Evolutionary conservation across 2,113 vertebrate species (phyloP).

Genomic region (Thomomys bottae): DNA sequence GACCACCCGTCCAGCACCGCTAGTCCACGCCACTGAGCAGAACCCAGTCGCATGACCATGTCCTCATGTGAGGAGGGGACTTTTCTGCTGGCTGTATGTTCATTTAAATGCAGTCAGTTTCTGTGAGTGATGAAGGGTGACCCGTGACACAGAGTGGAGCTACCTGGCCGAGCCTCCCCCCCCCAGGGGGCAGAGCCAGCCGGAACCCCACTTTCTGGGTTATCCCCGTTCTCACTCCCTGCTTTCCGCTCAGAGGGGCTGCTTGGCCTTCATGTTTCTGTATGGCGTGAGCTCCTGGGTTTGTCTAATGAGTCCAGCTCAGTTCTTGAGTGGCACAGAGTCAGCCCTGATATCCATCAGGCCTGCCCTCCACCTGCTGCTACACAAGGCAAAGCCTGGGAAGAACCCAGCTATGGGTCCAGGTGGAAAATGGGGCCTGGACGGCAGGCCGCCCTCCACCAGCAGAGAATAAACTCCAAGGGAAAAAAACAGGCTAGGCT

Average conservation of each 20-base stretch:
- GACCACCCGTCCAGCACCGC: too few relatives aligned
- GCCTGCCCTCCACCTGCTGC: background rate
- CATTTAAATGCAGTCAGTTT: background rate
- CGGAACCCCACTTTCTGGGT: background rate
- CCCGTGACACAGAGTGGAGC: too few relatives aligned
- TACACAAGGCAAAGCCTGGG: background rate
- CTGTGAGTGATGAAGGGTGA: background rate
- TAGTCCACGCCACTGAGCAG: background rate
- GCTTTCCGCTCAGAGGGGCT: background rate
- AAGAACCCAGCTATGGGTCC: background rate
- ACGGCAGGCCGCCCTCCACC: too few relatives aligned
- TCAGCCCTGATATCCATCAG: background rate
- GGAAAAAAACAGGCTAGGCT: background rate
- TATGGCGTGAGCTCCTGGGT: too few relatives aligned
- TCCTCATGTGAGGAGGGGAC: background rate
- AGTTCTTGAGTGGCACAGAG: background rate
- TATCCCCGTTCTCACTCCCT: background rate
- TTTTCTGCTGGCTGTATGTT: background rate
- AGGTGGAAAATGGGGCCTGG: fast-evolving
- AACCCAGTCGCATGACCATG: fast-evolving
- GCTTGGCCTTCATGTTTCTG: background rate
- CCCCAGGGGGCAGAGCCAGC: background rate
- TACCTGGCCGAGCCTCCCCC: too few relatives aligned
- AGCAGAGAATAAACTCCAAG: background rate
- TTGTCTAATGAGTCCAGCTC: too few relatives aligned